phyloP scores from a whole-genome alignment of 2,888 invertebrate genomes.

The Stenotaenia linearis region DNA sequence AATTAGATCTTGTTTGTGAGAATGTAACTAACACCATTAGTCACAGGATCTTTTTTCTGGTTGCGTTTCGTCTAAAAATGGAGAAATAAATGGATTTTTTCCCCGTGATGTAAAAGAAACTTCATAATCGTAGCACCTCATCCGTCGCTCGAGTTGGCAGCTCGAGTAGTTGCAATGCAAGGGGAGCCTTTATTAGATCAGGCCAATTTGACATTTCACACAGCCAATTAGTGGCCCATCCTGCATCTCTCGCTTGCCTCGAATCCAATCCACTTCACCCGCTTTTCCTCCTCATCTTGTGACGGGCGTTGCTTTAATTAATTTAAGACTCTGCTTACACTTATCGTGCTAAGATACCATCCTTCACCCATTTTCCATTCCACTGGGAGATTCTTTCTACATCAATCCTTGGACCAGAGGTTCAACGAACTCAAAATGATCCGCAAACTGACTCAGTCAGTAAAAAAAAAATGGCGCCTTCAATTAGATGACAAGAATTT shows the following conservation, averaged over 20 bases:
- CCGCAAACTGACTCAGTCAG: background rate
- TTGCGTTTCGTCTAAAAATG: too few species aligned
- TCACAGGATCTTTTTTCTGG: too few species aligned
- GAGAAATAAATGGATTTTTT: too few species aligned
- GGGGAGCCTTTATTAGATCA: constrained; percentile 3
- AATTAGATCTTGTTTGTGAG: background rate
- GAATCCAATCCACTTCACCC: background rate
- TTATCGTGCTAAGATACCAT: background rate
- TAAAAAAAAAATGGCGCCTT: background rate
- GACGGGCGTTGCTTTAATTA: constrained; percentile 5
- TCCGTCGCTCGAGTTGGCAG: constrained; percentile 3
- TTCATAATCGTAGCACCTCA: background rate
- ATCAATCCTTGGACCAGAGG: background rate
- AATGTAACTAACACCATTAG: too few species aligned
- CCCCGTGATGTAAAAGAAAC: too few species aligned
- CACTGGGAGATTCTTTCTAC: background rate
- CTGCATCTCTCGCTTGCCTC: too few species aligned
- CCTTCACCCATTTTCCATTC: background rate
- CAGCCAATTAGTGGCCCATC: constrained; percentile 21
- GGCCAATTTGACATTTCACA: constrained; percentile 26
- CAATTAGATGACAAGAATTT: background rate
- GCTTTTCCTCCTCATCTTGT: background rate
- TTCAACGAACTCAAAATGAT: background rate
- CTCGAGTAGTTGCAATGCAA: constrained; percentile 2
- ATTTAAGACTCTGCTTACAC: background rate